Evolutionary conservation across 2,888 invertebrate genomes (phyloP), one percentile per base, ranked within the genome.

Genomic region (Phorcus lineatus): DNA sequence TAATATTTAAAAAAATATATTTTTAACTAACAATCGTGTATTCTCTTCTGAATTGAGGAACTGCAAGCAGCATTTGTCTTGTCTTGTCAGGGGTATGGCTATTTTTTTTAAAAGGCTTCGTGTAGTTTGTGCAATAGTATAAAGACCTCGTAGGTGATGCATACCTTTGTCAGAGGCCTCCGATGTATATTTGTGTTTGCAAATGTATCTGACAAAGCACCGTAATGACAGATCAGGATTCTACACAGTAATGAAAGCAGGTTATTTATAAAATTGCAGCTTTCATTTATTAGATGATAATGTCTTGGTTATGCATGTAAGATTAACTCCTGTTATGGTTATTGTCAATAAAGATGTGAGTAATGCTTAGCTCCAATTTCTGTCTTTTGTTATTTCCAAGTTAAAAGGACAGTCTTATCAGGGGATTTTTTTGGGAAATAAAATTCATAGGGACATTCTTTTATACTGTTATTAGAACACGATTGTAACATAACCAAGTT

Each of bases 281-380:
- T 62, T 62, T 62, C 62, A 62, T 62, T 62, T 24, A 24, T 28
- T 28, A 62, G 28, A 62, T 62, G 62, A 62, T 7, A n/a, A 28
- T 9, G 13, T 62, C 47, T 47, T 47, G 47, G 47, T 47, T 47
- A 47, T 62, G 62, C 62, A 62, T 62, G 62, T 62, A 22, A 28
- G 62, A 62, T 24, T 62, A 62, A 62, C 24, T 62, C 62, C 24
- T 28, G 62, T 24, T 28, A 62, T 62, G 28, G 24, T 62, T 62
- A 62, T 62, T 62, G 62, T 62, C 62, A 62, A 62, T 62, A 62
- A 62, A 62, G 62, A 62, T 62, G 62, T 62, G 62, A 62, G 62
- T 62, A 62, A 28, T 62, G 62, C 62, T 62, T 62, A 28, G 4
- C 47, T 11, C 11, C 9, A 1, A 4, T 47, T 47, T 47, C 9